Base-by-base conservation (phyloP, 2,888 invertebrate genomes). In the Alviniconcha strummeri region DNA sequence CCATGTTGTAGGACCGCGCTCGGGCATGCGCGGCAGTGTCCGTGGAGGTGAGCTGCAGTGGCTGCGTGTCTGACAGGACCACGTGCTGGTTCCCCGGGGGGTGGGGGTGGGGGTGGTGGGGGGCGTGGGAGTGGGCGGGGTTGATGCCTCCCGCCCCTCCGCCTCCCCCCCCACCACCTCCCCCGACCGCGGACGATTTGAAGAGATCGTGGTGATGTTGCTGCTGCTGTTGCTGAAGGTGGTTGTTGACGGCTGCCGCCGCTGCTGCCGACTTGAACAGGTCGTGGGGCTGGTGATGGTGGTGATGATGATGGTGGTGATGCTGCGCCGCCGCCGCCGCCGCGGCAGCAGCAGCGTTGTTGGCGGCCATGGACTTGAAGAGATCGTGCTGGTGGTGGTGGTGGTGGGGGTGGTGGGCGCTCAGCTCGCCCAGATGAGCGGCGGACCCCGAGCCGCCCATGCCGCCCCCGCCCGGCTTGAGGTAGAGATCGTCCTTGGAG, bases 341-440 rank as follows among this genome's bases (percentile, higher is more conserved):
- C 0, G 60, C 60, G 9, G 80, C 76, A 67, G 82, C 57, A 54
- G 36, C 85, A 77, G 81, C 86, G 87, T 76, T 81, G 84, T 85
- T 89, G 88, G 64, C 86, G 86, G 71, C 89, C 85, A 76, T 88
- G 87, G 81, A 56, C 36, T 82, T 82, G 55, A 82, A 76, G 36
- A 82, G 67, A 36, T 82, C 82, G 77, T 82, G 82, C 19, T 77
- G 82, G 55, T 76, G 82, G 8, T n/a, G 19, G 75, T 78, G 60
- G n/a, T 15, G 57, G 72, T 69, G 69, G 81, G 72, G 81, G 19
- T 64, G 81, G 74, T 74, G 81, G 17, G 81, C 19, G 76, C 82
- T 82, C 8, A 82, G 76, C 7, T 75, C 67, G 2, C 75, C 82
- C 81, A 81, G 60, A 7, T 13, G 74, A 6, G 60, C 60, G 13